Evolutionary conservation across 2,113 vertebrate species (phyloP).

Genomic region (Phasianus colchicus): DNA sequence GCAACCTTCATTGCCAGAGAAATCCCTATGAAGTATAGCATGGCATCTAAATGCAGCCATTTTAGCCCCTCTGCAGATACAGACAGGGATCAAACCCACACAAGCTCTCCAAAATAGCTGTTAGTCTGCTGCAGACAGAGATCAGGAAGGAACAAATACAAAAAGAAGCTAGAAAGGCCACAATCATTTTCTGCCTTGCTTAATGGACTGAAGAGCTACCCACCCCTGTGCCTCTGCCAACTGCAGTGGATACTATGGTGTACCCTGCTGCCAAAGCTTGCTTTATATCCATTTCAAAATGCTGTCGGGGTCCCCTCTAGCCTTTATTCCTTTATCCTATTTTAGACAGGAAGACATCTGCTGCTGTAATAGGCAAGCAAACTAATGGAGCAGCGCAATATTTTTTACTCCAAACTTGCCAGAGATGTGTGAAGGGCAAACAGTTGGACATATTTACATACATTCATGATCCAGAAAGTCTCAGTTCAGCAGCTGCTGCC

Average conservation of each 20-base stretch:
- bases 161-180: not conserved
- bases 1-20: constrained; percentile 63
- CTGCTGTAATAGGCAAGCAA: constrained; percentile 42
- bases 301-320: not conserved
- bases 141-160: not conserved
- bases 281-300: constrained; percentile 8
- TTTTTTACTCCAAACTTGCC: constrained; percentile 70
- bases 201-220: not conserved
- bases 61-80: constrained; percentile 35
- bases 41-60: constrained; percentile 7
- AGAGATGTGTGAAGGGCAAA: constrained; percentile 79
- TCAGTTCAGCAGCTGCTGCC: constrained; percentile 43
- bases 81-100: not conserved
- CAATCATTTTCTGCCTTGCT: not conserved
- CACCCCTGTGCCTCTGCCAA: not conserved
- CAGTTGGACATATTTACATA: constrained; percentile 70
- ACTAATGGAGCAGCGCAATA: constrained; percentile 76
- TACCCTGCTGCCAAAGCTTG: not conserved
- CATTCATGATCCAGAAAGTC: constrained; percentile 67
- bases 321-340: constrained; percentile 3
- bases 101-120: not conserved
- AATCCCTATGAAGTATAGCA: constrained; percentile 58
- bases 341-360: not conserved
- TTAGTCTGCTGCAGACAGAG: not conserved
- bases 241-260: not conserved